These are phyloP conservation scores for Chanos chanos DNA, from an alignment of 2,797 vertebrate genomes.

Conservation along the genomic window DNA sequence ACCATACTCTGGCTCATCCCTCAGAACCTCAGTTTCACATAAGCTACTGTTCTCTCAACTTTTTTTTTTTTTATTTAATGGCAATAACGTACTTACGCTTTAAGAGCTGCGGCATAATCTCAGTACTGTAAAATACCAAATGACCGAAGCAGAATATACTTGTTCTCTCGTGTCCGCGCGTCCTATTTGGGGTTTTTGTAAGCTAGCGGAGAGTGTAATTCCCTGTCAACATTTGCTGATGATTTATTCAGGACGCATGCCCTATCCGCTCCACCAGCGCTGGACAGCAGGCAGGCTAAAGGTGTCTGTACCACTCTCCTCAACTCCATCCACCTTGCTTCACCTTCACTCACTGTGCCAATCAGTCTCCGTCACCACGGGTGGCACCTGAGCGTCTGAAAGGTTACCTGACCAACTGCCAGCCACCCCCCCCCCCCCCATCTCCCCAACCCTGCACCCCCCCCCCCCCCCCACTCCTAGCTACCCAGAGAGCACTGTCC, in stretches of 20 bases:
- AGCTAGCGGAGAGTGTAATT: conserved; percentile 42
- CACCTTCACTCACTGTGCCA: conserved; percentile 65
- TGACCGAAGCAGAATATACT: too few species aligned
- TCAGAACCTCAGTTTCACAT: not conserved
- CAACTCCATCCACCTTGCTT: conserved; percentile 71
- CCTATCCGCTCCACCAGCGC: conserved; percentile 65
- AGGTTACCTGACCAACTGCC: conserved; percentile 47
- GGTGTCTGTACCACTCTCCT: conserved; percentile 59
- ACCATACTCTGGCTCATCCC: conserved; percentile 23
- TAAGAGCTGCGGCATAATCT: too few species aligned
- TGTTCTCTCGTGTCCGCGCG: too few species aligned
- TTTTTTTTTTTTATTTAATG: too few species aligned
- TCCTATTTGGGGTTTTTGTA: too few species aligned
- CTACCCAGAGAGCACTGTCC: too few species aligned
- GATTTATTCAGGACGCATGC: conserved; percentile 71
- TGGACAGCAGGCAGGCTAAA: conserved; percentile 63
- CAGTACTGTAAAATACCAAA: too few species aligned
- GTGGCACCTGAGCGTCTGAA: conserved; percentile 42
- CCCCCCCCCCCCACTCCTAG: too few species aligned
- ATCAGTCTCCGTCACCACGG: conserved; percentile 54
- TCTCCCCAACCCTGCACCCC: too few species aligned
- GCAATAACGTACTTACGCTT: too few species aligned
- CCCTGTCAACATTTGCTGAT: conserved; percentile 52
- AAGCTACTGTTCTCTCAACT: not conserved
- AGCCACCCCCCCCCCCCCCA: conserved; percentile 35